Evolutionary conservation across 2,113 vertebrate species (phyloP).

Genomic region (Caracal caracal): DNA sequence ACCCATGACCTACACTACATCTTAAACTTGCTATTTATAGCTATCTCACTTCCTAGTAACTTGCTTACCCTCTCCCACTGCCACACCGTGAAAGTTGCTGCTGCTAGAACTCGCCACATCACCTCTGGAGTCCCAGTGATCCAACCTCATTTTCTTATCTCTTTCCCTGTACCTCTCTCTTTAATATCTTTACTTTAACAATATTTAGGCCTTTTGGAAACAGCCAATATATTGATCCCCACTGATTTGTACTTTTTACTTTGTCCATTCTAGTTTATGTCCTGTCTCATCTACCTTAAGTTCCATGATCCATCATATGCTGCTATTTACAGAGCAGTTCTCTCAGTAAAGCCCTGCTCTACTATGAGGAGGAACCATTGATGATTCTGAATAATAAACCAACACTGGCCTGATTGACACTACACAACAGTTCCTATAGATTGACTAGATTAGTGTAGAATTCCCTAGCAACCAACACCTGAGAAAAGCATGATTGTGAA

Average conservation of each 20-base stretch:
- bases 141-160: not conserved
- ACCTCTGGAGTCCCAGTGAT: not conserved
- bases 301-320: not conserved
- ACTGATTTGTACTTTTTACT: not conserved
- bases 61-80: not conserved
- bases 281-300: not conserved
- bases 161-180: not conserved
- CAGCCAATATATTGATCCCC: not conserved
- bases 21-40: not conserved
- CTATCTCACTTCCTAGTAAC: not conserved
- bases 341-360: not conserved
- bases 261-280: not conserved
- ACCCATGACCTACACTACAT: not conserved
- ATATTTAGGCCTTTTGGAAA: not conserved
- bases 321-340: not conserved
- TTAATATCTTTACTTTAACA: not conserved
- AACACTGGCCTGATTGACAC: not conserved
- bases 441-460: not conserved
- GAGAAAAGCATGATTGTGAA: not conserved
- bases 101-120: not conserved
- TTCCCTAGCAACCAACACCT: not conserved
- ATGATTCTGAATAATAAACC: not conserved
- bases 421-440: not conserved
- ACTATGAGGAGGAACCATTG: too few relatives aligned
- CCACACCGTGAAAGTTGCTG: not conserved